Evolutionary conservation across 2,113 vertebrate species (phyloP), one percentile per base, ranked within the genome.

Genomic region (Tichodroma muraria): DNA sequence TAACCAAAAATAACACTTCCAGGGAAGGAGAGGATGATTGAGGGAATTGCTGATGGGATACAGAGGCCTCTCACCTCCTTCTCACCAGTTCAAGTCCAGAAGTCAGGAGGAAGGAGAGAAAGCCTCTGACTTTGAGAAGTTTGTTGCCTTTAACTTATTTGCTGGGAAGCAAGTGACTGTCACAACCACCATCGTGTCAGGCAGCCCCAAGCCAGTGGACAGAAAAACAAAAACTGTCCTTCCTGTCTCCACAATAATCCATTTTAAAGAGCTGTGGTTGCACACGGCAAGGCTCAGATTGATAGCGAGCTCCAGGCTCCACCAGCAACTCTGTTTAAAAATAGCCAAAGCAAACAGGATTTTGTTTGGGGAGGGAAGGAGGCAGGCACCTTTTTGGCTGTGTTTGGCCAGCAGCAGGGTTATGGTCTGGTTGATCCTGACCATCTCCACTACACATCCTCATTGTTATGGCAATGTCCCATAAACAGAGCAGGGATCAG

Each of bases 1-100:
- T 95, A 95, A 95, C 77, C 88, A 93, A 94, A 95, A 96, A 85
- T 72, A 93, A 96, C 89, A 94, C 94, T 94, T 91, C n/a, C 79
- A 91, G 60, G 68, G 93, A 95, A 91, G 52, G 56, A 95, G 49
- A 91, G 52, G 52, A 89, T 60, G 60, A 88, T 19, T 93, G 88
- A 91, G 64, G 80, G 75, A 53, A 78, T 66, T 88, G 47, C 47
- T 92, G 72, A 83, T 91, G 83, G 60, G 61, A 49, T 68, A 53
- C 38, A 91, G 82, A 91, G 52, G 72, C 57, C 53, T 94, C 69
- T 91, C 85, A 83, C 85, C 91, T 90, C 85, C 38, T 70, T 65
- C 85, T 88, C 61, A 71, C 47, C 69, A 84, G 60, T 91, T 90
- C 72, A 33, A 15, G 56, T 68, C 64, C 56, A 86, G 50, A 50